Percentiles rank a stretch among this genome's conserved stretches.
phyloP scores from a whole-genome alignment of 2,888 invertebrate genomes.

The Malthinus flaveolus region DNA sequence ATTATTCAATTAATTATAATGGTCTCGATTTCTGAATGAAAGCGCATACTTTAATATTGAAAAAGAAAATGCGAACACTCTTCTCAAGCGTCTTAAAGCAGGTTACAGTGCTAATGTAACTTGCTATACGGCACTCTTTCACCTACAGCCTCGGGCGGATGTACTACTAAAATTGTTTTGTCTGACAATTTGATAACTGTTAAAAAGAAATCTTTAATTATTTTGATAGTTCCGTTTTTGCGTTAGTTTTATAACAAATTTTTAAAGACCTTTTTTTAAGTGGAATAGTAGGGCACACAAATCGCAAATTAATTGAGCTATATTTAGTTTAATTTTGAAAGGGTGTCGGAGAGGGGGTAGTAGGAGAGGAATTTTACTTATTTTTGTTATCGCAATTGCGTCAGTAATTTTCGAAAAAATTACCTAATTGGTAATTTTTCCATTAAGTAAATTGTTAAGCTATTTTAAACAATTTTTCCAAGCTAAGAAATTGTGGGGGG shows the following conservation, averaged over 20 bases:
- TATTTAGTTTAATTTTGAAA: too few species aligned
- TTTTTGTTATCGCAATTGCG: too few species aligned
- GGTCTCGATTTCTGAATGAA: neutral
- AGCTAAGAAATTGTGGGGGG: neutral
- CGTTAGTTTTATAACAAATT: neutral
- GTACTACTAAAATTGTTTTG: constrained; percentile 16
- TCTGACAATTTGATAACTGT: constrained; percentile 4
- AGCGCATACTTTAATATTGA: neutral
- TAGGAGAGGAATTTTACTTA: too few species aligned
- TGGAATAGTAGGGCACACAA: constrained; percentile 1
- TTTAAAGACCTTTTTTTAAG: neutral
- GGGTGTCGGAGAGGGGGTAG: too few species aligned
- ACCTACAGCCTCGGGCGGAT: constrained; percentile 20
- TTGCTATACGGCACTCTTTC: constrained; percentile 26
- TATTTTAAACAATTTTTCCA: neutral
- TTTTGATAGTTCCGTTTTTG: constrained; percentile 6
- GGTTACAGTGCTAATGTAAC: constrained; percentile 36
- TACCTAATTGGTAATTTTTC: too few species aligned
- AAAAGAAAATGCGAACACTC: constrained; percentile 14
- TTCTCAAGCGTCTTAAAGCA: constrained; percentile 29
- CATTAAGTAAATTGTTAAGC: too few species aligned
- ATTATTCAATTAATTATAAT: too few species aligned
- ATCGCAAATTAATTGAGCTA: neutral
- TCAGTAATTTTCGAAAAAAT: too few species aligned
- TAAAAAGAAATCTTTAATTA: constrained; percentile 6